Conservation (phyloP, 2,888 invertebrate genomes). For the Ophonus ardosiacus region DNA sequence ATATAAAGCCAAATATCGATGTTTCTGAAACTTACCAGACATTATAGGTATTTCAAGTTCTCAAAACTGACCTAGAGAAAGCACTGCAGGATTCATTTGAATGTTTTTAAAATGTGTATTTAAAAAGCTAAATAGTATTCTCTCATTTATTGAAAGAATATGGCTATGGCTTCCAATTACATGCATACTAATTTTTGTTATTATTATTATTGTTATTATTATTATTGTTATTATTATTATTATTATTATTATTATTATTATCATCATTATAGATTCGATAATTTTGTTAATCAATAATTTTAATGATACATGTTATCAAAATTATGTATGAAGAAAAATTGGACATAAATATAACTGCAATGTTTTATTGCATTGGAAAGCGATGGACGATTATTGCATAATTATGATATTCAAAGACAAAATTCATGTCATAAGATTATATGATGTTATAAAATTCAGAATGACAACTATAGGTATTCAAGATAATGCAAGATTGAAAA, state of each 20-base stretch:
- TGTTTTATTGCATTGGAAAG: neutral
- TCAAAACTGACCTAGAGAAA: no score
- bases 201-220: no score
- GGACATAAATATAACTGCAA: neutral
- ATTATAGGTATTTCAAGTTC: no score
- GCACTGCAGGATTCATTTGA: no score
- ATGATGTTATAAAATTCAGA: slow-evolving; percentile 11
- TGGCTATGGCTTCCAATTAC: no score
- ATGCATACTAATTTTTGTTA: no score
- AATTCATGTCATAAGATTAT: slow-evolving; percentile 6
- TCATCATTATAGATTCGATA: neutral
- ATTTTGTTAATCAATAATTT: neutral
- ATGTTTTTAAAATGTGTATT: no score
- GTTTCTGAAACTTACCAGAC: no score
- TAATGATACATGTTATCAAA: neutral
- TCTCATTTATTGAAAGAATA: no score
- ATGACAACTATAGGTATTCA: slow-evolving; percentile 8
- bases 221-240: no score
- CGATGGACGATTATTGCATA: neutral
- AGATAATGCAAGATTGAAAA: neutral
- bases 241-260: neutral
- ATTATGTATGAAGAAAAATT: neutral
- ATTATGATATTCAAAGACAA: slow-evolving; percentile 16
- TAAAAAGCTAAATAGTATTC: no score
- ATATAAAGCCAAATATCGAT: no score